These are phyloP conservation scores for Leptopilina myrica DNA, from an alignment of 2,888 invertebrate species.

Conservation along the genomic window DNA sequence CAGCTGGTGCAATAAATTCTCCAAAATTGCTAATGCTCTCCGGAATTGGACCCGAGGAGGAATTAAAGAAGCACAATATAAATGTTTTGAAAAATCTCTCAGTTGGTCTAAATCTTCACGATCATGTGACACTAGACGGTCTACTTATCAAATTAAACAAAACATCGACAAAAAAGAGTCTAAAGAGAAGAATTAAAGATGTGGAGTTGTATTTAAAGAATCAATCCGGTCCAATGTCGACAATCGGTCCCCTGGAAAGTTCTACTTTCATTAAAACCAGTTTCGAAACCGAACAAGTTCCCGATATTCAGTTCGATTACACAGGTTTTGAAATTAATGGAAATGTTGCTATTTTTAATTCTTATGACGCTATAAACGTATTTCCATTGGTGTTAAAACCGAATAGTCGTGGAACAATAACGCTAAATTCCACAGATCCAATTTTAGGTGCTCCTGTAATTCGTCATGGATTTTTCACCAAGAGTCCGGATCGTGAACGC, in stretches of 20 bases:
- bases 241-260: conserved; percentile 78
- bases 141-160: conserved; percentile 69
- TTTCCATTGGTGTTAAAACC: conserved; percentile 78
- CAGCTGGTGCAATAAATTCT: conserved; percentile 78
- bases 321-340: neutral
- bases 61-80: neutral
- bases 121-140: conserved; percentile 76
- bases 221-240: conserved; percentile 77
- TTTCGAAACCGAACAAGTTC: conserved; percentile 76
- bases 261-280: conserved; percentile 82
- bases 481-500: conserved; percentile 86
- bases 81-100: conserved; percentile 70
- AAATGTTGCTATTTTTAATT: neutral
- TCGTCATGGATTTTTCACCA: conserved; percentile 74
- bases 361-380: neutral
- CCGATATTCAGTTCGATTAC: conserved; percentile 80
- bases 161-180: conserved; percentile 64
- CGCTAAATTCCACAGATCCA: neutral
- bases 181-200: conserved; percentile 67
- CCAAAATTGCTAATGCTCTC: conserved; percentile 78
- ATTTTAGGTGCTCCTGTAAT: conserved; percentile 81
- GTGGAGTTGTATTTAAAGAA: conserved; percentile 77
- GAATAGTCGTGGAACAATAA: neutral
- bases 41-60: neutral
- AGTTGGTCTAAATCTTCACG: conserved; percentile 79